A percentile compares a stretch with the other conserved stretches of the same genome.
Conservation (phyloP, 1,140 invertebrate species). For the Manduca sexta region DNA sequence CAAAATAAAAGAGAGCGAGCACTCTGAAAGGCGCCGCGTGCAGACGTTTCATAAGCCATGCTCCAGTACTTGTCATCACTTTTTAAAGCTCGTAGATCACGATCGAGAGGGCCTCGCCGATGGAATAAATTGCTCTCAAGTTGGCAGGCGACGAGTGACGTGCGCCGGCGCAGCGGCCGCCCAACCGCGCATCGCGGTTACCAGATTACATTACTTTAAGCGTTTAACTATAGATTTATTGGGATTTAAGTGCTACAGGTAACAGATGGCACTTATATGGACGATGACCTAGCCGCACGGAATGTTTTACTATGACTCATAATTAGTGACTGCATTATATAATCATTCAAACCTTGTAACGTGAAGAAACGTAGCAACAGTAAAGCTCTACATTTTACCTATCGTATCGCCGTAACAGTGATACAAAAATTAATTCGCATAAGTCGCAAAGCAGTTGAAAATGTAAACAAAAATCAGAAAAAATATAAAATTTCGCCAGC, state of each 20-base stretch:
- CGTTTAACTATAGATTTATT: slow-evolving; percentile 43
- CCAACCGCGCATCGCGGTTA: background rate
- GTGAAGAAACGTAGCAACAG: no score
- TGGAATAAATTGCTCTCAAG: slow-evolving; percentile 55
- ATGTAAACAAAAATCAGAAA: slow-evolving; percentile 12
- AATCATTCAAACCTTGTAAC: no score
- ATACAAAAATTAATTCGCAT: slow-evolving; percentile 40
- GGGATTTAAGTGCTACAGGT: slow-evolving; percentile 36
- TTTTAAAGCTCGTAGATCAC: slow-evolving; percentile 47
- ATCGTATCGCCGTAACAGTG: no score
- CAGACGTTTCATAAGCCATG: slow-evolving; percentile 16
- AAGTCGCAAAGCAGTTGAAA: slow-evolving; percentile 43
- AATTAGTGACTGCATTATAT: no score
- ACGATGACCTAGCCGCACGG: background rate
- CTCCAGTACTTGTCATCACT: slow-evolving; percentile 47
- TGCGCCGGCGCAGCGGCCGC: slow-evolving; percentile 24
- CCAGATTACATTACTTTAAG: slow-evolving; percentile 25
- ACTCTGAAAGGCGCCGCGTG: slow-evolving; percentile 14
- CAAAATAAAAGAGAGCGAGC: slow-evolving; percentile 23
- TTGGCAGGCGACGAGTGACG: slow-evolving; percentile 43
- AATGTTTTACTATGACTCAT: no score
- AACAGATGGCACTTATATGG: slow-evolving; percentile 2
- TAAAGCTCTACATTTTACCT: no score
- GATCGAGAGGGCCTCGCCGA: slow-evolving; percentile 35
- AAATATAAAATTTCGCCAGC: slow-evolving; percentile 36